Percentiles rank a stretch among this genome's conserved stretches.
phyloP scores from a whole-genome alignment of 2,888 invertebrate genomes.

The Sesia apiformis region DNA sequence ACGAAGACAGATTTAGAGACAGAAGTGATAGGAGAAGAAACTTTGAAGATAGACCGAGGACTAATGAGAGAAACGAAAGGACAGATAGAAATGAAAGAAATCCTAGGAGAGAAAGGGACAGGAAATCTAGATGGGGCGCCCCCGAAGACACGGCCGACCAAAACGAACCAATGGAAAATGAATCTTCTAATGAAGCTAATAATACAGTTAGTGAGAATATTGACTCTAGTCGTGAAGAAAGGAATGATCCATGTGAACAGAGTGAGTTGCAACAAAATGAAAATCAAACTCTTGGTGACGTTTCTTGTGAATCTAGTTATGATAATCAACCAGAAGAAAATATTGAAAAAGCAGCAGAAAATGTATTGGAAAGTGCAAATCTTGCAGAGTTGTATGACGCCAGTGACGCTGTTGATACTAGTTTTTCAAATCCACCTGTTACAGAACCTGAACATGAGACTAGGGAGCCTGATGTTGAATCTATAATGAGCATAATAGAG shows the following conservation, averaged over 20 bases:
- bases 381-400: slow-evolving; percentile 35
- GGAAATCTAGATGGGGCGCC: slow-evolving; percentile 35
- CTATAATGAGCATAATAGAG: slow-evolving; percentile 1
- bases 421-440: slow-evolving; percentile 25
- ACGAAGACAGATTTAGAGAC: slow-evolving; percentile 33
- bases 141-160: slow-evolving; percentile 3
- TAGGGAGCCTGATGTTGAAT: background rate
- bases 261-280: background rate
- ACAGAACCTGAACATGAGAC: background rate
- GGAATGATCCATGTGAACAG: background rate
- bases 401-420: slow-evolving; percentile 39
- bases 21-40: slow-evolving; percentile 31
- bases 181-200: background rate
- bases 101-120: slow-evolving; percentile 44
- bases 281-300: background rate
- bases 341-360: background rate
- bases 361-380: background rate
- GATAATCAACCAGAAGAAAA: background rate
- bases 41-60: slow-evolving; percentile 25
- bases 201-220: background rate
- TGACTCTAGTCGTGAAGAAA: background rate
- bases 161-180: background rate
- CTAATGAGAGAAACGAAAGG: slow-evolving; percentile 5
- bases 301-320: background rate
- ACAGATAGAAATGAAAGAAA: slow-evolving; percentile 11